Evolutionary conservation across 2,113 vertebrate species (phyloP).

Genomic region (Chaenocephalus aceratus): DNA sequence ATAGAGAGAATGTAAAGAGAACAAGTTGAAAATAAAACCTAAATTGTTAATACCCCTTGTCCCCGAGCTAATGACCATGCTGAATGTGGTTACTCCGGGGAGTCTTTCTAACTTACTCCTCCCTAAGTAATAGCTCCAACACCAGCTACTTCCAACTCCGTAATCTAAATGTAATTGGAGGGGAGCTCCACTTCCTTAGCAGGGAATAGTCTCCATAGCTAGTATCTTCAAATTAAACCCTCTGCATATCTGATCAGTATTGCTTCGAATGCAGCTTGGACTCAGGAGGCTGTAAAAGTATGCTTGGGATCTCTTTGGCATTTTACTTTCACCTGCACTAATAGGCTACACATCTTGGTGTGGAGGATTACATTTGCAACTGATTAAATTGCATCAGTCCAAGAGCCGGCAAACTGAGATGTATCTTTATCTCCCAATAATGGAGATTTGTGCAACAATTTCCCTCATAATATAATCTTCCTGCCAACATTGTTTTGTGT

Average conservation of each 20-base stretch:
- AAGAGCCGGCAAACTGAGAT: neutral
- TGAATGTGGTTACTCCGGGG: conserved; percentile 59
- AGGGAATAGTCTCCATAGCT: conserved; percentile 58
- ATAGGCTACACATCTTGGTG: conserved; percentile 3
- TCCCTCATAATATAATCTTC: neutral
- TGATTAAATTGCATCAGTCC: neutral
- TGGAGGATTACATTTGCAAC: conserved; percentile 16
- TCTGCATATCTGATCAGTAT: conserved; percentile 59
- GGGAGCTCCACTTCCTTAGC: conserved; percentile 62
- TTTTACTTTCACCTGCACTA: conserved; percentile 22
- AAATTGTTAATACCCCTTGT: conserved; percentile 43
- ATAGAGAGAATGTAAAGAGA: conserved; percentile 5
- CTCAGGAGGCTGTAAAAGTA: conserved; percentile 28
- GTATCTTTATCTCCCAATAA: conserved; percentile 8
- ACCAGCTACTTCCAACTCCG: conserved; percentile 47
- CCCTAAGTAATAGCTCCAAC: conserved; percentile 70
- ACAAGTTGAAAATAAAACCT: conserved; percentile 46
- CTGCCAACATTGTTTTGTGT: neutral
- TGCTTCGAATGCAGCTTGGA: conserved; percentile 7
- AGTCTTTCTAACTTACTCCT: conserved; percentile 70
- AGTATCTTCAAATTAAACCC: conserved; percentile 65
- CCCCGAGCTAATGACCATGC: conserved; percentile 67
- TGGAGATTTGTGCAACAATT: neutral
- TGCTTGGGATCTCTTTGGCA: conserved; percentile 8
- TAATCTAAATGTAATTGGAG: conserved; percentile 80